Evolutionary conservation across 2,113 vertebrate genomes (phyloP).

Genomic region (Menidia beryllina): DNA sequence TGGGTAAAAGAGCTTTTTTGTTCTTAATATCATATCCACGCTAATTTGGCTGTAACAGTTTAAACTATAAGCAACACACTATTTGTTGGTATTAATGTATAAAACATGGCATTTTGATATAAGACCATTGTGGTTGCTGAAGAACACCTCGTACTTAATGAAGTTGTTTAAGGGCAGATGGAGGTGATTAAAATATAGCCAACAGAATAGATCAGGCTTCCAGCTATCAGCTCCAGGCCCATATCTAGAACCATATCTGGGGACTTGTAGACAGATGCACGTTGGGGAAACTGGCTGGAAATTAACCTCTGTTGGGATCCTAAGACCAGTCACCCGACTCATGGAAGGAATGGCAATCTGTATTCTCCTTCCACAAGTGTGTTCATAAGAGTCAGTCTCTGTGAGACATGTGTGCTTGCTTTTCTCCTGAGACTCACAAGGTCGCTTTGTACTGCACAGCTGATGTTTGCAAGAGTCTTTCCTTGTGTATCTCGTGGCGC

Average conservation of each 20-base stretch:
- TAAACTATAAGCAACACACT: too few relatives aligned
- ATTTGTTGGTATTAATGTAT: too few relatives aligned
- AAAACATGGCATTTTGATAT: too few relatives aligned
- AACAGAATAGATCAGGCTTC: too few relatives aligned
- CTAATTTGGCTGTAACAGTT: too few relatives aligned
- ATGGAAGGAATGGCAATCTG: background rate
- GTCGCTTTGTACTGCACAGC: background rate
- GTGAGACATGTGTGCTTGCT: background rate
- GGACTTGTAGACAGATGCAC: background rate
- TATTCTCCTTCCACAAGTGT: conserved; percentile 8
- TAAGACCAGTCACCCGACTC: conserved; percentile 8
- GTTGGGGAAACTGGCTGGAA: background rate
- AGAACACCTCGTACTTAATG: too few relatives aligned
- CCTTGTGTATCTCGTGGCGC: conserved; percentile 37
- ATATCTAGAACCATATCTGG: conserved; percentile 12
- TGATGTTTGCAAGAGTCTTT: conserved; percentile 23
- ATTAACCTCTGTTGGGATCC: background rate
- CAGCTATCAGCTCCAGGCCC: conserved; percentile 12
- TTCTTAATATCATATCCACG: too few relatives aligned
- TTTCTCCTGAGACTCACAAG: conserved; percentile 3
- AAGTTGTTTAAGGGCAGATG: too few relatives aligned
- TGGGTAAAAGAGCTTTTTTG: too few relatives aligned
- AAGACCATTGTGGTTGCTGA: too few relatives aligned
- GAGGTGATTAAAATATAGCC: too few relatives aligned
- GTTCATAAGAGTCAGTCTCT: conserved; percentile 6